These are phyloP conservation scores for Keiferia lycopersicella DNA, from an alignment of 2,888 invertebrate species.

Conservation along the genomic window DNA sequence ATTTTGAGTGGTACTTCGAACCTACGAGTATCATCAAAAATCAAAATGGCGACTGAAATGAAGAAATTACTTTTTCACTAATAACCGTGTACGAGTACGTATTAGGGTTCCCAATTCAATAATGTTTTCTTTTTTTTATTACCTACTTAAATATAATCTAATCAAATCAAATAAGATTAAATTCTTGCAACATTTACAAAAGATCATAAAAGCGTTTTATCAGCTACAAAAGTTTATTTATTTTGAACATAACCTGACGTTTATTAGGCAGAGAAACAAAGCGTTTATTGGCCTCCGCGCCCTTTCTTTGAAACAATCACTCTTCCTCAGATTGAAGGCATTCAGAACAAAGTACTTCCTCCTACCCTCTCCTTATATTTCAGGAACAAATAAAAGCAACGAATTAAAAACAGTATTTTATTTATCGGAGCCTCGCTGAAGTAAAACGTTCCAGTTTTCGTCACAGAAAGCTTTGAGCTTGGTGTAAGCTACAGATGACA, in stretches of 20 bases:
- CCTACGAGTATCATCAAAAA: too few species aligned
- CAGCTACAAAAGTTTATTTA: conserved; percentile 3
- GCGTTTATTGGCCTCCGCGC: background rate
- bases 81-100: too few species aligned
- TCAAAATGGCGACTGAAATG: too few species aligned
- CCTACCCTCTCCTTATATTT: background rate
- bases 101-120: too few species aligned
- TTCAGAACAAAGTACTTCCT: conserved; percentile 1
- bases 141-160: too few species aligned
- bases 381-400: background rate
- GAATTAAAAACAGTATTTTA: conserved; percentile 13
- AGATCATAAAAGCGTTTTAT: background rate
- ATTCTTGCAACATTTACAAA: too few species aligned
- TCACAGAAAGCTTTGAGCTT: background rate
- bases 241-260: background rate
- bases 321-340: background rate
- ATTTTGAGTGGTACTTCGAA: too few species aligned
- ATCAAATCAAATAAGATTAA: too few species aligned
- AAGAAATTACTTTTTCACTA: too few species aligned
- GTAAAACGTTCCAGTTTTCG: background rate
- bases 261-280: background rate
- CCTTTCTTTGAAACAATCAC: background rate
- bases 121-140: too few species aligned
- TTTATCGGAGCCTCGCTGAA: conserved; percentile 1
- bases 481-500: conserved; percentile 2